Base-by-base conservation (phyloP, 2,113 vertebrate genomes). In the Merops nubicus region DNA sequence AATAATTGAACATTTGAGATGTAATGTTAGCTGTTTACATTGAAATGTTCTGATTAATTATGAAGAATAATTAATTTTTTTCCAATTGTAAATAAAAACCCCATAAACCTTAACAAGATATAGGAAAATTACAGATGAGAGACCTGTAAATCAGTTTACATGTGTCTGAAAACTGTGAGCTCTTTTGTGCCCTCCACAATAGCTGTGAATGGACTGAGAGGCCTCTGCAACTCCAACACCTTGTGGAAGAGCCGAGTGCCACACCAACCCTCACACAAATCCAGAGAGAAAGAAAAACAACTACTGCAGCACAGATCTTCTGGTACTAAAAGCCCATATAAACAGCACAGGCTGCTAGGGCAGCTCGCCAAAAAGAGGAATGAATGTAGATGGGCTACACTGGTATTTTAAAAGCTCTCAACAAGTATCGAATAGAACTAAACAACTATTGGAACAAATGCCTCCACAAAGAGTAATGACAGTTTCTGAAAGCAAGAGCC, bases 1-100 rank as follows among this genome's bases (percentile, higher is more conserved):
- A 95, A 83, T 94, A 94, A 89, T 8, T 88, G 62, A 89, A 94
- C 33, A 42, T 57, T 70, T 50, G 51, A 91, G 63, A 75, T 74
- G 12, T 53, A 78, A 94, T 79, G 28, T 51, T 40, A 89, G 16
- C 29, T 42, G 26, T 29, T 70, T 23, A 47, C 12, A 22, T 20
- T 43, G 23, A 90, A 91, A 36, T 15, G 29, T 67, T 90, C 76
- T 83, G 42, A 67, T 25, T 21, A 91, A 94, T 69, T 48, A 57
- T 42, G 45, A 80, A 77, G 26, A 67, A 45, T 21, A 68, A 80
- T 43, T 13, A 2, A 45, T 7, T 38, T 62, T 72, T 59, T 57
- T 6, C 9, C 59, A 15, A 43, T 56, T 8, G 26, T 17, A 57
- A 92, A n/a, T 25, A 2, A 75, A 34, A 25, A 16, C 10, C 5